Base-by-base conservation (phyloP, 2,888 invertebrate genomes). In the Melieria crassipennis region DNA sequence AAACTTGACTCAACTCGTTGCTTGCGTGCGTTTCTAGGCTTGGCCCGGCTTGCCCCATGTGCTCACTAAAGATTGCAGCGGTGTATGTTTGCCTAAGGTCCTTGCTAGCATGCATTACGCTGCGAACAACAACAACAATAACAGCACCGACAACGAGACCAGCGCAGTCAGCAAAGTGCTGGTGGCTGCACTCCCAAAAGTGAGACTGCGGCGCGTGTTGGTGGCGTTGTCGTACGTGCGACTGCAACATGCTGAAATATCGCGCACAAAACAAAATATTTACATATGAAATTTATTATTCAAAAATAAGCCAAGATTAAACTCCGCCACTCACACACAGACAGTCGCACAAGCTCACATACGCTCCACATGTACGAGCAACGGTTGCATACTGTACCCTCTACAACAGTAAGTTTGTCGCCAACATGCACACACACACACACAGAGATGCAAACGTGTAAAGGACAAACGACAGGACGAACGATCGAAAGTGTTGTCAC, bases 301-400 rank as follows among this genome's bases (percentile, higher is more conserved):
- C 84, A 79, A 78, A 83, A 84, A 84, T 84, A 84, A 84, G 84
- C 85, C 80, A 84, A 82, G 84, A 85, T 83, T 82, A 81, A 78
- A 83, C 77, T 65, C 55, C 65, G 58, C 65, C 65, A 43, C 63
- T 45, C 62, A 50, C 46, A 60, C n/a, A 47, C 46, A 56, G 13
- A 46, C 56, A 42, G 2, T 43, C 30, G 3, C 30, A 30, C 30
- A 30, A 30, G 30, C 30, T 2, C 30, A 30, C 30, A 30, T 30
- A 30, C 30, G 30, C 30, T 30, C 30, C 0, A 30, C 30, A 30
- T 30, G 30, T 11, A 42, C 11, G 6, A 42, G 58, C 7, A 16
- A 30, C 5, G 6, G 16, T 3, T 57, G 57, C 16, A 57, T 42
- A 57, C 30, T 42, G 57, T 7, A 11, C 5, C 46, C 7, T 45